phyloP scores from a whole-genome alignment of 2,797 vertebrate species.

The Syngnathus rostellatus region DNA sequence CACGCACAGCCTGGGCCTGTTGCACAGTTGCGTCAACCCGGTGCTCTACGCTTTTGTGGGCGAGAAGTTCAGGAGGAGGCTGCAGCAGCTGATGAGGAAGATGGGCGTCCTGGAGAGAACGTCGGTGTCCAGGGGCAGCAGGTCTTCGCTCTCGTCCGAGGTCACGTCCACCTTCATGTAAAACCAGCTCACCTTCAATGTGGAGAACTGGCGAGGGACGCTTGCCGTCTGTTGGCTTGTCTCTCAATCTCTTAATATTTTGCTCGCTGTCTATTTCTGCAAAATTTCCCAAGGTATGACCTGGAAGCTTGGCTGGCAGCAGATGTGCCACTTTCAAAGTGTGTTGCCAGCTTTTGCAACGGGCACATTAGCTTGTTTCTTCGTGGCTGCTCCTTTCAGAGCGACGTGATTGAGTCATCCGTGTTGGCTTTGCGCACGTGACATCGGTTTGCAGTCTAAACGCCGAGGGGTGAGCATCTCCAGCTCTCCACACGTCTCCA shows the following conservation, averaged over 20 bases:
- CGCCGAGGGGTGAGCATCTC: too few species aligned
- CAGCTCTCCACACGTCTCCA: too few species aligned
- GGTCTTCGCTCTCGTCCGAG: conserved; percentile 56
- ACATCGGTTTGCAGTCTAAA: too few species aligned
- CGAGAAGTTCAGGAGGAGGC: conserved; percentile 54
- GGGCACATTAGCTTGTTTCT: neutral
- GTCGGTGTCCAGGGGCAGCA: conserved; percentile 27
- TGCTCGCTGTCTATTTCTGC: too few species aligned
- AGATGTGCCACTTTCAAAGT: too few species aligned
- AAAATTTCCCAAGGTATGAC: too few species aligned
- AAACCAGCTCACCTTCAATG: conserved; percentile 5
- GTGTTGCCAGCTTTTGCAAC: too few species aligned
- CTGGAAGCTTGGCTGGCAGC: too few species aligned
- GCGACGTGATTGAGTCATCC: too few species aligned
- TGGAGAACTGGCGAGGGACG: neutral
- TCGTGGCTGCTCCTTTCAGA: too few species aligned
- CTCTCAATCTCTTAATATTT: neutral
- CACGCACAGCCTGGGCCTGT: conserved; percentile 61
- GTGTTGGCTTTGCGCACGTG: too few species aligned
- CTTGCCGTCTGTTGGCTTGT: neutral
- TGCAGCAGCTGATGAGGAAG: conserved; percentile 38
- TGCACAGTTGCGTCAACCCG: conserved; percentile 68
- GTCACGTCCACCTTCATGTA: conserved; percentile 54
- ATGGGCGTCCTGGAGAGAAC: conserved; percentile 17
- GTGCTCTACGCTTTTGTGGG: conserved; percentile 67